Evolutionary conservation across 2,888 invertebrate genomes (phyloP).

Genomic region (Endotricha flammealis): DNA sequence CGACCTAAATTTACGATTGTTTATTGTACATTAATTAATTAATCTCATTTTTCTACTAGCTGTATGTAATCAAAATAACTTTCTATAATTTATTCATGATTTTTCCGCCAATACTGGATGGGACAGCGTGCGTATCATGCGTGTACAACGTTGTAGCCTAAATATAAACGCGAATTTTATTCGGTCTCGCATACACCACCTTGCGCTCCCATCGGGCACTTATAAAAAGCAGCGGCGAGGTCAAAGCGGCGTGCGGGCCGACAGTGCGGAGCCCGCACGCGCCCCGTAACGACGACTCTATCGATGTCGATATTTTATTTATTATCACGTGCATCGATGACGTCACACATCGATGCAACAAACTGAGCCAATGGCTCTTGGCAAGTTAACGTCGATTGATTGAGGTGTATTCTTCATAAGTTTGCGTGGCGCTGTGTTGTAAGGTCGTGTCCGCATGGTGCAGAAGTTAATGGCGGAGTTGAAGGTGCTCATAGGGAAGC

Average conservation of each 20-base stretch:
- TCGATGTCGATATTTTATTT: slow-evolving; percentile 57
- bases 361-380: slow-evolving; percentile 70
- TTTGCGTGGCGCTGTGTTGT: slow-evolving; percentile 54
- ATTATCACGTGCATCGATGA: slow-evolving; percentile 67
- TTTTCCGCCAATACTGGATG: too few relatives aligned
- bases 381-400: slow-evolving; percentile 55
- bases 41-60: slow-evolving; percentile 19
- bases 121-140: slow-evolving; percentile 33
- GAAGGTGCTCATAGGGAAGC: slow-evolving; percentile 74
- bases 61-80: too few relatives aligned
- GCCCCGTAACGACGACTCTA: slow-evolving; percentile 63
- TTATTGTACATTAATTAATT: slow-evolving; percentile 37
- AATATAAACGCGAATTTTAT: slow-evolving; percentile 62
- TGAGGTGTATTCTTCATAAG: slow-evolving; percentile 57
- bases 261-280: slow-evolving; percentile 71
- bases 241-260: slow-evolving; percentile 55
- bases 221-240: slow-evolving; percentile 74
- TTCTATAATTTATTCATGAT: too few relatives aligned
- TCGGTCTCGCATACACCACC: slow-evolving; percentile 57
- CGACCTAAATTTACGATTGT: slow-evolving; percentile 47
- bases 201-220: slow-evolving; percentile 69
- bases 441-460: slow-evolving; percentile 73
- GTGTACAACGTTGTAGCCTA: slow-evolving; percentile 49
- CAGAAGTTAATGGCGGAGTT: slow-evolving; percentile 74
- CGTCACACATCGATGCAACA: slow-evolving; percentile 61